A percentile compares a stretch with the other conserved stretches of the same genome.
phyloP scores from a whole-genome alignment of 1,140 invertebrate species.

The Eriocheir sinensis region DNA sequence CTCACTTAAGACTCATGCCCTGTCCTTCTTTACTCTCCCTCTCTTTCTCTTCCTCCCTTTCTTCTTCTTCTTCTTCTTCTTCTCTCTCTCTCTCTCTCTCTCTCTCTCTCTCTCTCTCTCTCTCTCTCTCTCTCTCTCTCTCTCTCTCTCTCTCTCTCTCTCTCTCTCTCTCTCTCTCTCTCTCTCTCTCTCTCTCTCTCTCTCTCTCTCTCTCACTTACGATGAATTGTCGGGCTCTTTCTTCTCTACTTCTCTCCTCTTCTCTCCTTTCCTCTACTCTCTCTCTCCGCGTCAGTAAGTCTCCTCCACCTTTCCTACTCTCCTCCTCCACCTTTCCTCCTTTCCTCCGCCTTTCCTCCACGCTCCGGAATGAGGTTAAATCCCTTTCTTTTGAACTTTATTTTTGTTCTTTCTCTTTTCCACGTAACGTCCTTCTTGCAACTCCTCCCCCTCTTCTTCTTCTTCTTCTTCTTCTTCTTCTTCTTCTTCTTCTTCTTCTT shows the following conservation, averaged over 20 bases:
- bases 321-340: not conserved
- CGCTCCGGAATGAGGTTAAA: too few relatives aligned
- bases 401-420: not conserved
- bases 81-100: not conserved
- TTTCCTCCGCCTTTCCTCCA: not conserved
- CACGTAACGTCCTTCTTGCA: not conserved
- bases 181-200: not conserved
- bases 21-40: too few relatives aligned
- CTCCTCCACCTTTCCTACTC: too few relatives aligned
- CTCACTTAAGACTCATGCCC: too few relatives aligned
- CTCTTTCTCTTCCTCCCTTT: not conserved
- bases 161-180: not conserved
- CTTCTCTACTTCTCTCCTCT: too few relatives aligned
- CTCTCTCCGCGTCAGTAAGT: not conserved
- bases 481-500: too few relatives aligned
- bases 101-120: not conserved
- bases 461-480: not conserved
- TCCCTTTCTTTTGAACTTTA: not conserved
- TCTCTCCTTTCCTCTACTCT: not conserved
- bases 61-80: not conserved
- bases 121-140: slow-evolving; percentile 16
- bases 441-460: not conserved
- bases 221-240: not conserved
- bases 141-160: slow-evolving; percentile 10
- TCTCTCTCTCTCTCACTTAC: slow-evolving; percentile 7